Evolutionary conservation across 2,113 vertebrate species (phyloP).

Genomic region (Oreochromis spilurus): DNA sequence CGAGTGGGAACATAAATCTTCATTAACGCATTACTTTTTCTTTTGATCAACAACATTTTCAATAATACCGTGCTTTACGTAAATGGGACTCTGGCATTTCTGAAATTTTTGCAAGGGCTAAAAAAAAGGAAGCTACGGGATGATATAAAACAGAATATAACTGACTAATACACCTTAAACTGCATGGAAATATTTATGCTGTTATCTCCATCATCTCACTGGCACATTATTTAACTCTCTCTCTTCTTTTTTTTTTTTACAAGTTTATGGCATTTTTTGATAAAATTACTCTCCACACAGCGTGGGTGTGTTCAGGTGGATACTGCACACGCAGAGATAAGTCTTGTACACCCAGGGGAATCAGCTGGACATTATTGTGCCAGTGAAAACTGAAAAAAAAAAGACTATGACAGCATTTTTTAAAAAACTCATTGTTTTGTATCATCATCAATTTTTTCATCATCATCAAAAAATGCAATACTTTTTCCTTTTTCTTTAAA

Average conservation of each 20-base stretch:
- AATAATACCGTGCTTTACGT: not conserved
- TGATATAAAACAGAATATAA: slow-evolving; percentile 13
- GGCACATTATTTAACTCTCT: not conserved
- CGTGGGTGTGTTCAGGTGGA: not conserved
- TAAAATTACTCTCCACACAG: not conserved
- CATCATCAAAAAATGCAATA: not conserved
- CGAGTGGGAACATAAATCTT: slow-evolving; percentile 49
- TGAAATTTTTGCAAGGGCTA: not conserved
- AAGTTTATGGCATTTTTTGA: not conserved
- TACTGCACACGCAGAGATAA: not conserved
- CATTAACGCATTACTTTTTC: slow-evolving; percentile 33
- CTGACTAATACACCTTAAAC: not conserved
- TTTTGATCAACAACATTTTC: slow-evolving; percentile 41
- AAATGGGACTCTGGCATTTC: not conserved
- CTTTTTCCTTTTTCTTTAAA: not conserved
- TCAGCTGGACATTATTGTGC: not conserved
- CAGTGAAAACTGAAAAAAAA: not conserved
- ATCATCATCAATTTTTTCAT: not conserved
- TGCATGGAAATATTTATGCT: not conserved
- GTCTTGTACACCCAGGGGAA: not conserved
- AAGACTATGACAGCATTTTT: not conserved
- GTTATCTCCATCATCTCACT: not conserved
- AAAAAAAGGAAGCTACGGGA: not conserved
- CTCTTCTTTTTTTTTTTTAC: not conserved
- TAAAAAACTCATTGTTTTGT: fast-evolving